Conservation (phyloP, 2,888 invertebrate genomes). For the Watsonalla binaria region DNA sequence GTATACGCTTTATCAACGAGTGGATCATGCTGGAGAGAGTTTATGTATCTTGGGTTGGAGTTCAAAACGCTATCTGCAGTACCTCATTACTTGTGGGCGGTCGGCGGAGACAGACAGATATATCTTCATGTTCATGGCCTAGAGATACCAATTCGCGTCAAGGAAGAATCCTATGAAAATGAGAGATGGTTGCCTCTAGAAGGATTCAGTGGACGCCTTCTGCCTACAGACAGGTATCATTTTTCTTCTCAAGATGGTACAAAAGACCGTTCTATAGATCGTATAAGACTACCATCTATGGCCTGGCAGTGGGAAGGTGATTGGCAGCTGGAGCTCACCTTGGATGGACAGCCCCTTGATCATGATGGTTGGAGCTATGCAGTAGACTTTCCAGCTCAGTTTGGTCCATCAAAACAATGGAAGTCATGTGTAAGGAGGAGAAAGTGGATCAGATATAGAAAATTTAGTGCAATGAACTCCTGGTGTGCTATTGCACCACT, state of each 20-base stretch:
- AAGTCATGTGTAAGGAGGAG: constrained; percentile 93
- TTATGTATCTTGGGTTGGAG: constrained; percentile 90
- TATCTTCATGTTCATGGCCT: constrained; percentile 94
- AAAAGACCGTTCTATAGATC: constrained; percentile 86
- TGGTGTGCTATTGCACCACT: constrained; percentile 95
- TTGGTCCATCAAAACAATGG: constrained; percentile 89
- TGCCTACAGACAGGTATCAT: constrained; percentile 92
- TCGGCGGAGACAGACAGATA: constrained; percentile 95
- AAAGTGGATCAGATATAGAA: constrained; percentile 92
- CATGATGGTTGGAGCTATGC: constrained; percentile 97
- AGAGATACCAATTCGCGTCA: constrained; percentile 93
- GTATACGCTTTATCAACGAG: constrained; percentile 90
- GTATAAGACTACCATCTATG: constrained; percentile 92
- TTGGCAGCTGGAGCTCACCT: constrained; percentile 91
- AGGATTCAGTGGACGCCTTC: constrained; percentile 88
- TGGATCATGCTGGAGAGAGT: constrained; percentile 91
- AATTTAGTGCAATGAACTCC: constrained; percentile 92
- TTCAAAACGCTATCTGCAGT: constrained; percentile 93
- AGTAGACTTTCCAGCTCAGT: constrained; percentile 92
- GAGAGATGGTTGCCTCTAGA: constrained; percentile 95
- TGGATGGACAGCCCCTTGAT: constrained; percentile 91
- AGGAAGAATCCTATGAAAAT: constrained; percentile 95
- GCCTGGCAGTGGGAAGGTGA: constrained; percentile 98
- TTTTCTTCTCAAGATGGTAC: constrained; percentile 93
- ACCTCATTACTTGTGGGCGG: constrained; percentile 93